A percentile compares a stretch with the other conserved stretches of the same genome.
These are phyloP conservation scores for Chroicocephalus ridibundus DNA, from an alignment of 2,113 vertebrate genomes.

Conservation along the genomic window DNA sequence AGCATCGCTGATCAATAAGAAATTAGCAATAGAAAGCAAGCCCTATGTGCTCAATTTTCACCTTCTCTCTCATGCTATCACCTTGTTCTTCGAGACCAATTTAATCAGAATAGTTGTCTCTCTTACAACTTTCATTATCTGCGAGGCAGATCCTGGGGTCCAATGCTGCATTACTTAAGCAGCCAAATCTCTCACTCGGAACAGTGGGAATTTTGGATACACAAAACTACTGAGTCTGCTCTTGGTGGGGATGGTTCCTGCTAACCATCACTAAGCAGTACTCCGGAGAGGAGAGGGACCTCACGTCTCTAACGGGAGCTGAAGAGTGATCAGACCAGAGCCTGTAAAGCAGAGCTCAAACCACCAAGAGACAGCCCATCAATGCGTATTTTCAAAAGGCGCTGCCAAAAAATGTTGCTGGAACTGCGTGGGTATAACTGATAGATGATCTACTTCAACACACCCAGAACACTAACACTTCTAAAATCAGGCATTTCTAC, in stretches of 20 bases:
- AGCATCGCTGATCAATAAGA: slow-evolving; percentile 1
- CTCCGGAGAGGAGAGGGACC: neutral
- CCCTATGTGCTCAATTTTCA: neutral
- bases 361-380: neutral
- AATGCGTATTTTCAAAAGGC: neutral
- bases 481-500: slow-evolving; percentile 23
- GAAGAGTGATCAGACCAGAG: neutral
- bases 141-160: neutral
- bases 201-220: neutral
- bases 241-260: neutral
- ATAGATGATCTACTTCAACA: neutral
- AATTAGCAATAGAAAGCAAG: slow-evolving; percentile 1
- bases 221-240: neutral
- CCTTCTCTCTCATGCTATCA: neutral
- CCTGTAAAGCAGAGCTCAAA: neutral
- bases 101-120: neutral
- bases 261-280: neutral
- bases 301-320: neutral
- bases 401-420: neutral
- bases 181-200: neutral
- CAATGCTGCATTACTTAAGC: rapidly evolving
- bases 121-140: neutral
- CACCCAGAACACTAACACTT: neutral
- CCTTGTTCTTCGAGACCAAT: neutral
- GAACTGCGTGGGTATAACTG: neutral